Conservation (phyloP, 2,113 vertebrate species). For the Hylia prasina region DNA sequence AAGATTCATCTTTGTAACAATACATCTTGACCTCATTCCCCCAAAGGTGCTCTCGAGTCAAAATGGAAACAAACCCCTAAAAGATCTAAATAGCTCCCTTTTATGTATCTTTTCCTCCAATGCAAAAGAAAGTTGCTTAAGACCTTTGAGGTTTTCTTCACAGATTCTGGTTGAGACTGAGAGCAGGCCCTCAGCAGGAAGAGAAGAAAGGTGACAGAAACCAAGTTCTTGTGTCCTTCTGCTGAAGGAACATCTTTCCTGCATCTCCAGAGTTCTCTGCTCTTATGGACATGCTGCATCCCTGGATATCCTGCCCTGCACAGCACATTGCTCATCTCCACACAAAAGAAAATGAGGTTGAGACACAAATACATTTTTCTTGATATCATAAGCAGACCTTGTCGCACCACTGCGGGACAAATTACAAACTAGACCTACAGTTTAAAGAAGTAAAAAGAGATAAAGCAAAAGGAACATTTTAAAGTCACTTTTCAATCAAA, state of each 20-base stretch:
- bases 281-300: not conserved
- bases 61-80: not conserved
- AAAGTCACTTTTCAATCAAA: not conserved
- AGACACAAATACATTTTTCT: not conserved
- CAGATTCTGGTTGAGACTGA: not conserved
- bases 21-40: not conserved
- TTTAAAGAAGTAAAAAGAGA: not conserved
- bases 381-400: not conserved
- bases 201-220: not conserved
- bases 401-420: not conserved
- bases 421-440: not conserved
- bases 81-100: not conserved
- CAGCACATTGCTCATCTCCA: not conserved
- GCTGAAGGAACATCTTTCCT: not conserved
- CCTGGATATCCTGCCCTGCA: not conserved
- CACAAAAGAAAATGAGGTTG: not conserved
- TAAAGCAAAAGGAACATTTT: not conserved
- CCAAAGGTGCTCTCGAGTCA: not conserved
- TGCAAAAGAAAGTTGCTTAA: not conserved
- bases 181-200: not conserved
- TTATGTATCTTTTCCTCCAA: not conserved
- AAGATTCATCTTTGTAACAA: not conserved
- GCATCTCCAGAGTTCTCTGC: not conserved
- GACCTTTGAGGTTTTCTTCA: not conserved
- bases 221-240: not conserved